Evolutionary conservation across 2,113 vertebrate genomes (phyloP).

Genomic region (Quiscalus mexicanus): DNA sequence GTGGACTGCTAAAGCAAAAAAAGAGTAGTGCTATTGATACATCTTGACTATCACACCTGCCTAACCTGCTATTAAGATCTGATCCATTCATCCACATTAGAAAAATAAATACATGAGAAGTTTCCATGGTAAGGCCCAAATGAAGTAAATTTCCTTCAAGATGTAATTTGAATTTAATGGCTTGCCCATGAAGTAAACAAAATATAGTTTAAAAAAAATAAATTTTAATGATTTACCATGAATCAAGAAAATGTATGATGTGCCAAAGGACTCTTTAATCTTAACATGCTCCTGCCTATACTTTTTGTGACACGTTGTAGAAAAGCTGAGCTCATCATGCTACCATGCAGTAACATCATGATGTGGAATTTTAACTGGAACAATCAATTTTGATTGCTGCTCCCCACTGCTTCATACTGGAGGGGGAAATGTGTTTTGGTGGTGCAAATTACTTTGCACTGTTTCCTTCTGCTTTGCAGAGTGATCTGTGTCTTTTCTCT

Average conservation of each 20-base stretch:
- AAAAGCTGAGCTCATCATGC: slow-evolving; percentile 11
- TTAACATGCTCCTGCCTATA: background rate
- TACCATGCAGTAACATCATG: background rate
- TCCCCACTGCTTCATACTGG: slow-evolving; percentile 1
- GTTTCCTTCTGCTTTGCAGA: background rate
- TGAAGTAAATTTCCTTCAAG: slow-evolving; percentile 31
- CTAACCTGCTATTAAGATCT: background rate
- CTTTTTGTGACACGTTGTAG: background rate
- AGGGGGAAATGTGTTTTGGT: slow-evolving; percentile 4
- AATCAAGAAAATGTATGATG: slow-evolving; percentile 57
- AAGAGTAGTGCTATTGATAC: background rate
- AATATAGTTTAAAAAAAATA: background rate
- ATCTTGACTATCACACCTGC: background rate
- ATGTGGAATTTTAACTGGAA: slow-evolving; percentile 27
- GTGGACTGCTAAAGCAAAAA: background rate
- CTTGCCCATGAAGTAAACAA: slow-evolving; percentile 66
- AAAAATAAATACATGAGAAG: slow-evolving; percentile 31
- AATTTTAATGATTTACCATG: slow-evolving; percentile 27
- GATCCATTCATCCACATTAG: background rate
- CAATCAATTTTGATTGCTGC: slow-evolving; percentile 28
- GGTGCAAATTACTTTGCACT: background rate
- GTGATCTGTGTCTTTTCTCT: background rate
- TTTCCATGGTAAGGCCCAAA: background rate
- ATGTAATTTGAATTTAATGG: slow-evolving; percentile 65
- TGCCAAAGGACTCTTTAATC: background rate